Evolutionary conservation across 2,888 invertebrate species (phyloP).

Genomic region (Ochropleura leucogaster): DNA sequence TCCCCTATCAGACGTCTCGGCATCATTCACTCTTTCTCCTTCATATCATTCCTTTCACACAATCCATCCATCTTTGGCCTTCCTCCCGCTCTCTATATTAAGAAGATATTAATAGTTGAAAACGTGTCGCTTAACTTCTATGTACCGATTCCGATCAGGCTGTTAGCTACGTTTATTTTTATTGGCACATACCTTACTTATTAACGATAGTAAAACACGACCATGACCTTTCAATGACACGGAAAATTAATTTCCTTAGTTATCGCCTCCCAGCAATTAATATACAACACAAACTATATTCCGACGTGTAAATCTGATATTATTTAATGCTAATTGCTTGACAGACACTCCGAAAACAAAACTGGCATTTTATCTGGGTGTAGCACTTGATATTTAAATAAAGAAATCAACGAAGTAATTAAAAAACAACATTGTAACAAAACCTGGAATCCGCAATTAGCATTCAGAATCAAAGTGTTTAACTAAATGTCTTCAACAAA

Average conservation of each 20-base stretch:
- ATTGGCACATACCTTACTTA: slow-evolving; percentile 6
- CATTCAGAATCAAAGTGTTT: slow-evolving; percentile 62
- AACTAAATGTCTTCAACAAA: slow-evolving; percentile 75
- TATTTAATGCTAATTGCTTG: slow-evolving; percentile 37
- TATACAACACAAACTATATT: slow-evolving; percentile 7
- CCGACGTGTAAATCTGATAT: slow-evolving; percentile 36
- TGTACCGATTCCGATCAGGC: slow-evolving; percentile 1
- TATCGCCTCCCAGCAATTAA: slow-evolving; percentile 11
- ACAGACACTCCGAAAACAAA: slow-evolving; percentile 25
- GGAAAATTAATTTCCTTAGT: slow-evolving; percentile 11
- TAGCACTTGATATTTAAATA: slow-evolving; percentile 47
- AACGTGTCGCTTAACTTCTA: slow-evolving; percentile 18
- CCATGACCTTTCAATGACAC: slow-evolving; percentile 67
- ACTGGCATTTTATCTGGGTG: slow-evolving; percentile 15
- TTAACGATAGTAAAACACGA: slow-evolving; percentile 39
- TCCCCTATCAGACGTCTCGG: no score
- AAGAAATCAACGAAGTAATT: slow-evolving; percentile 67
- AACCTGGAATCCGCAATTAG: slow-evolving; percentile 66
- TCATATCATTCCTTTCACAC: no score
- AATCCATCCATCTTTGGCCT: no score
- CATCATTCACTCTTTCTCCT: no score
- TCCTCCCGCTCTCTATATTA: background rate
- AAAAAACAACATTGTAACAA: slow-evolving; percentile 76
- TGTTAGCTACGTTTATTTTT: slow-evolving; percentile 20
- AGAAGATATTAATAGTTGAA: slow-evolving; percentile 30